Conservation (phyloP, 53 echinoderm and acorn worm genomes). For the Astropecten irregularis region DNA sequence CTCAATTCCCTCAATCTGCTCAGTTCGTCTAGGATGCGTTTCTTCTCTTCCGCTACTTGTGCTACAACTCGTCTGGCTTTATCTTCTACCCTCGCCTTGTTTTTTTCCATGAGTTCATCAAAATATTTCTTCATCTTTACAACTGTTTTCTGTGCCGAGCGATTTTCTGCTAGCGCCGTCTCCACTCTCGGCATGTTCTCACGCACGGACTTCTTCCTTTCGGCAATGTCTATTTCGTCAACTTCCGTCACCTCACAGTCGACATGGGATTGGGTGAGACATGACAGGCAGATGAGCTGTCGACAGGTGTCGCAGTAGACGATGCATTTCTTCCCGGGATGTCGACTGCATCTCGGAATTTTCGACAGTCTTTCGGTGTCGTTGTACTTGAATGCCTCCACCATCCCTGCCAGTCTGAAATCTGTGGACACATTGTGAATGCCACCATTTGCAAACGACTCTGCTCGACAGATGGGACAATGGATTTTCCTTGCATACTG, state of each 20-base stretch:
- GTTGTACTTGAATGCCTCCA: neutral
- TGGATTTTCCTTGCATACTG: neutral
- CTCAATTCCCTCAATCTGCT: neutral
- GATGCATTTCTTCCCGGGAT: neutral
- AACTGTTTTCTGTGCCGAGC: neutral
- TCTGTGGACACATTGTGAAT: neutral
- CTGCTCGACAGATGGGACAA: neutral
- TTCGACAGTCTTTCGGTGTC: neutral
- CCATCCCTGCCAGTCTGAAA: slow-evolving; percentile 3
- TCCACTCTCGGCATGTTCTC: neutral
- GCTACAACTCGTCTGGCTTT: neutral
- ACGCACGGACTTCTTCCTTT: neutral
- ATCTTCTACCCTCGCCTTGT: neutral
- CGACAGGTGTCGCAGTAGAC: neutral
- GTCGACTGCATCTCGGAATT: neutral
- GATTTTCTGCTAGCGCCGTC: neutral
- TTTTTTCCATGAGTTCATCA: neutral
- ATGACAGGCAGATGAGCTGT: neutral
- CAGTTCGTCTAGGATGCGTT: neutral
- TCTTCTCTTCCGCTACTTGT: neutral
- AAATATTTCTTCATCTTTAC: neutral
- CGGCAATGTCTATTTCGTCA: neutral
- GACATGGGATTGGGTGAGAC: neutral
- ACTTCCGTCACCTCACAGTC: neutral
- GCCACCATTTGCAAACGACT: neutral